These are phyloP conservation scores for Rhagoletis pomonella DNA, from an alignment of 1,140 invertebrate genomes.

Conservation along the genomic window DNA sequence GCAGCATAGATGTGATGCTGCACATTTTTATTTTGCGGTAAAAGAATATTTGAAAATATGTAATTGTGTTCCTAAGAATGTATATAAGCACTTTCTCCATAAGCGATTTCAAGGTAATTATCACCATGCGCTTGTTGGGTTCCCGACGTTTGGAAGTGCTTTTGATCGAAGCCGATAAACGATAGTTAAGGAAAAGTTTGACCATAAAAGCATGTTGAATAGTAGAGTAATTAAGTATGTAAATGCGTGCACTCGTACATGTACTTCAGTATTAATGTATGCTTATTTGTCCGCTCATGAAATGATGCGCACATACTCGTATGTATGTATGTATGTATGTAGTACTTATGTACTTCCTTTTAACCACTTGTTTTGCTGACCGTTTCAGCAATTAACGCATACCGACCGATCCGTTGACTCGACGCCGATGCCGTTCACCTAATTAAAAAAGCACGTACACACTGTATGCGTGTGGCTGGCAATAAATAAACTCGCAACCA, in stretches of 20 bases:
- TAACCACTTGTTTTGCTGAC: slow-evolving; percentile 1
- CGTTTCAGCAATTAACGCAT: slow-evolving; percentile 22
- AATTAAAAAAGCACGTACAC: slow-evolving; percentile 43
- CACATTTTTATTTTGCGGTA: background rate
- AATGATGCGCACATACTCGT: background rate
- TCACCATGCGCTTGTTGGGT: too few species aligned
- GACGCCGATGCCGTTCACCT: slow-evolving; percentile 22
- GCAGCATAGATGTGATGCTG: background rate
- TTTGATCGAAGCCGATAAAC: background rate
- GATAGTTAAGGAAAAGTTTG: background rate
- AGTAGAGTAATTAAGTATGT: background rate
- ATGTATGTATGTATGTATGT: background rate
- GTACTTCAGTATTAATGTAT: background rate
- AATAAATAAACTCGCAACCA: slow-evolving; percentile 27
- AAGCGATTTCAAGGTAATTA: too few species aligned
- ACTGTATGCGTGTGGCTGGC: background rate
- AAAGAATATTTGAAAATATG: too few species aligned
- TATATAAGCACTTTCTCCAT: too few species aligned
- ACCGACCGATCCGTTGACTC: background rate
- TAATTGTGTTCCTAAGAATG: too few species aligned
- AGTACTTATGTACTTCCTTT: background rate
- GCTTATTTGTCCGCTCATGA: too few species aligned
- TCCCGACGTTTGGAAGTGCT: background rate
- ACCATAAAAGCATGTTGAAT: background rate
- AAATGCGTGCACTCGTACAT: background rate